Evolutionary conservation across 2,113 vertebrate genomes (phyloP).

Genomic region (Hepsetus odoe): DNA sequence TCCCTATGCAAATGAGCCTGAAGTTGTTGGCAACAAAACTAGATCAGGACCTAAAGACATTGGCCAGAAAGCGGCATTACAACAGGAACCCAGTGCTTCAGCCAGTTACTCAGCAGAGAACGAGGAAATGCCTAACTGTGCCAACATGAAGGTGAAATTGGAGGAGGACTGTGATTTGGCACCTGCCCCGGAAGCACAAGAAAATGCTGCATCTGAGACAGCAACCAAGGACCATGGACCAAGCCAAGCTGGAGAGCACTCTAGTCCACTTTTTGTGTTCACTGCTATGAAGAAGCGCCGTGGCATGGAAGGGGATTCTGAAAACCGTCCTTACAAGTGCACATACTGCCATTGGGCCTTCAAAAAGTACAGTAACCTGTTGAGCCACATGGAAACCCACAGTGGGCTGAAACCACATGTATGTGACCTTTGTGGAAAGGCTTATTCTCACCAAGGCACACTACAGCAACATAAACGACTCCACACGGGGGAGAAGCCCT

Average conservation of each 20-base stretch:
- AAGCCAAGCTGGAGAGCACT: background rate
- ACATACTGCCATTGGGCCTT: conserved; percentile 73
- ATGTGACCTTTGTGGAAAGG: conserved; percentile 78
- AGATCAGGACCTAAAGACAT: background rate
- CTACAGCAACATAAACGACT: conserved; percentile 78
- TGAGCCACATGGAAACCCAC: conserved; percentile 82
- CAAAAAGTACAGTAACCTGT: conserved; percentile 80
- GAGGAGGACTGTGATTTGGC: conserved; percentile 16
- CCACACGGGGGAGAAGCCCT: conserved; percentile 77
- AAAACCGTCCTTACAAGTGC: conserved; percentile 73
- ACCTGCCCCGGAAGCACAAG: background rate
- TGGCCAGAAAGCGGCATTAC: too few relatives aligned
- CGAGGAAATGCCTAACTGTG: conserved; percentile 8
- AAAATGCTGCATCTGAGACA: background rate
- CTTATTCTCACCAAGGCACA: conserved; percentile 74
- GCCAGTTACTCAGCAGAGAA: background rate
- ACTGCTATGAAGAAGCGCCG: conserved; percentile 67
- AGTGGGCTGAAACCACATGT: conserved; percentile 78
- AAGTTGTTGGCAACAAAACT: background rate
- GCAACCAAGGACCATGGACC: background rate
- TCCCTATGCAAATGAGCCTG: conserved; percentile 12
- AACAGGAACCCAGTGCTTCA: too few relatives aligned
- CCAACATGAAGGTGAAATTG: conserved; percentile 12
- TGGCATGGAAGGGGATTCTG: conserved; percentile 47
- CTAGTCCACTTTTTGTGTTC: conserved; percentile 40